Percentiles rank a stretch among this genome's conserved stretches.
Evolutionary conservation across 2,888 invertebrate species (phyloP).

Genomic region (Acleris holmiana): DNA sequence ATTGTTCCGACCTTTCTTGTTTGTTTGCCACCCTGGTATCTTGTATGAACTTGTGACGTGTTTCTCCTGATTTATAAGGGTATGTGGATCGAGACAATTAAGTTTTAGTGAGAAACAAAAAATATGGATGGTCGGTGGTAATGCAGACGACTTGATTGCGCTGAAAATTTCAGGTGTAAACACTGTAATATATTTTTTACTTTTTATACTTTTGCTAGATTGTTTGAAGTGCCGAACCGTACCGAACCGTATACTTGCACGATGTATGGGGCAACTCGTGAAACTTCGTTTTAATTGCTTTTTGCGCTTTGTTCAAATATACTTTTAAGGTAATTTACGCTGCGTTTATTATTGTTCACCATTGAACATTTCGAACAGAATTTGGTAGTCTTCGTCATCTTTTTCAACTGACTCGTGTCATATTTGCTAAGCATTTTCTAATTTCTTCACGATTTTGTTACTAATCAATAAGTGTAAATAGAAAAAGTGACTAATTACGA

Average conservation of each 20-base stretch:
- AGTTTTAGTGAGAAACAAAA: slow-evolving; percentile 65
- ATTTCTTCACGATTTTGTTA: no score
- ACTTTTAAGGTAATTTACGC: no score
- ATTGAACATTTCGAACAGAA: no score
- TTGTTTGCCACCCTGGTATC: slow-evolving; percentile 67
- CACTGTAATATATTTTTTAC: slow-evolving; percentile 29
- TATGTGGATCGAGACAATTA: slow-evolving; percentile 77
- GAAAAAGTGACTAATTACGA: no score
- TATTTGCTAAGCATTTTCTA: no score
- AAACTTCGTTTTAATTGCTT: not conserved
- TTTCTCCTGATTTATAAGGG: slow-evolving; percentile 56
- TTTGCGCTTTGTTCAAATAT: no score
- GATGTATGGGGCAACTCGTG: not conserved
- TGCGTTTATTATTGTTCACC: no score
- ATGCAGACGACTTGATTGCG: slow-evolving; percentile 49
- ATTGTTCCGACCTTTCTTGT: slow-evolving; percentile 69
- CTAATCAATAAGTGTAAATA: no score
- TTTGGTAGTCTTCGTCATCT: no score
- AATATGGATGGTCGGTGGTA: slow-evolving; percentile 65
- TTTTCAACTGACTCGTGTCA: no score
- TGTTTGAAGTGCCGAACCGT: not conserved
- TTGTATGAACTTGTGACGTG: slow-evolving; percentile 70
- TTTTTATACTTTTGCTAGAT: not conserved
- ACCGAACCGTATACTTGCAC: no score
- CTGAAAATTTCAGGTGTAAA: slow-evolving; percentile 61